Evolutionary conservation across 2,113 vertebrate genomes (phyloP).

Genomic region (Sterna hirundo): DNA sequence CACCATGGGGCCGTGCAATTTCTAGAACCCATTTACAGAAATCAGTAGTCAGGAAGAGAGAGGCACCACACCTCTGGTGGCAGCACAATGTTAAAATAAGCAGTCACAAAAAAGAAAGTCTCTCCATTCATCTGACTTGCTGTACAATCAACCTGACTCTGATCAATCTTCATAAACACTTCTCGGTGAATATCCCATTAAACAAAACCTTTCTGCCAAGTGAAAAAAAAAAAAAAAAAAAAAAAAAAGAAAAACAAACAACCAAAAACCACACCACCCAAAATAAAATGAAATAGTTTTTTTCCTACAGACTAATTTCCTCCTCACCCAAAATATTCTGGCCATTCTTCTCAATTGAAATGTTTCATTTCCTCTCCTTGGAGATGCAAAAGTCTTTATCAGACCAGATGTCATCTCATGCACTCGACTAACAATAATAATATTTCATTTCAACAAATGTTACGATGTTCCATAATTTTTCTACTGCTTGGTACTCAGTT

Average conservation of each 20-base stretch:
- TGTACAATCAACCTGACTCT: neutral
- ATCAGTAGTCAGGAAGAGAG: neutral
- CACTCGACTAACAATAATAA: slow-evolving; percentile 32
- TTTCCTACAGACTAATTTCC: neutral
- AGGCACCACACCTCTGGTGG: neutral
- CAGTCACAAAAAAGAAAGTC: neutral
- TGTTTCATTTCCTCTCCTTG: slow-evolving; percentile 31
- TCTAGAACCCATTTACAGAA: neutral
- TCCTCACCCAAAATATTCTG: slow-evolving; percentile 34
- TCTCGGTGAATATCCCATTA: neutral
- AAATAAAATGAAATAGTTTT: neutral
- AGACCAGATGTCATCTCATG: slow-evolving; percentile 43
- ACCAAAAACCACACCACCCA: neutral
- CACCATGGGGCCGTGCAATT: slow-evolving; percentile 14
- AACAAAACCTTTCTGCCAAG: slow-evolving; percentile 4
- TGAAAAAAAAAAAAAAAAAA: neutral
- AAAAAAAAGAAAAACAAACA: neutral
- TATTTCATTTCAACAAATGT: slow-evolving; percentile 7
- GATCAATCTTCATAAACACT: neutral
- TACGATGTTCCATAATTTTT: slow-evolving; percentile 11
- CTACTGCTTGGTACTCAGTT: slow-evolving; percentile 15
- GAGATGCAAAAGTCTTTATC: slow-evolving; percentile 18
- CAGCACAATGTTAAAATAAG: neutral
- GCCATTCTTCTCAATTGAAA: slow-evolving; percentile 9
- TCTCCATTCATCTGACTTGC: neutral